These are phyloP conservation scores for Anas platyrhynchos DNA, from an alignment of 2,113 vertebrate genomes.

Conservation along the genomic window DNA sequence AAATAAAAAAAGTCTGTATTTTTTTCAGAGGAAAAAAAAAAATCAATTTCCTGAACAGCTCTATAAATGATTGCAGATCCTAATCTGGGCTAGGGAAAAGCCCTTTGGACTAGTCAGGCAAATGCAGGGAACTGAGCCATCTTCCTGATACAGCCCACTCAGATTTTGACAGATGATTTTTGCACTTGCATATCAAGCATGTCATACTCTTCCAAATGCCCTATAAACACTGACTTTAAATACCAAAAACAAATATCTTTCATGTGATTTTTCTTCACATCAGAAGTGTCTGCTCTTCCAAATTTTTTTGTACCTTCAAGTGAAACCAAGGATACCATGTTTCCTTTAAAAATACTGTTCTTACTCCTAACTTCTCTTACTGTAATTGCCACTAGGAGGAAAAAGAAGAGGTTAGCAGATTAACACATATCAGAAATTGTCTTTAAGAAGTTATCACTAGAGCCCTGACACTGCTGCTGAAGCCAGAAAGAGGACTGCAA, in stretches of 20 bases:
- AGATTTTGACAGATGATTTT: background rate
- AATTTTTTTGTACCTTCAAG: background rate
- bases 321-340: background rate
- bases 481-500: background rate
- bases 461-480: background rate
- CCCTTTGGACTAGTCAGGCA: background rate
- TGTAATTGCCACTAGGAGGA: background rate
- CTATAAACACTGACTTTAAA: background rate
- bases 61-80: slow-evolving; percentile 8
- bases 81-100: background rate
- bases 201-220: background rate
- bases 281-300: background rate
- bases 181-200: background rate
- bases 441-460: background rate
- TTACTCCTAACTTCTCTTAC: background rate
- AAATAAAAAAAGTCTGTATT: background rate
- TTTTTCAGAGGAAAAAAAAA: background rate
- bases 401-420: background rate
- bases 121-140: background rate
- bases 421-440: background rate
- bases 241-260: background rate
- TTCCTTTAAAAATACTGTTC: background rate
- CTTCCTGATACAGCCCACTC: background rate
- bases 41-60: slow-evolving; percentile 29
- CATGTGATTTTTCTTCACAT: background rate